Percentiles rank a stretch among this genome's conserved stretches.
These are phyloP conservation scores for Scomber japonicus DNA, from an alignment of 2,113 vertebrate species.

Conservation along the genomic window DNA sequence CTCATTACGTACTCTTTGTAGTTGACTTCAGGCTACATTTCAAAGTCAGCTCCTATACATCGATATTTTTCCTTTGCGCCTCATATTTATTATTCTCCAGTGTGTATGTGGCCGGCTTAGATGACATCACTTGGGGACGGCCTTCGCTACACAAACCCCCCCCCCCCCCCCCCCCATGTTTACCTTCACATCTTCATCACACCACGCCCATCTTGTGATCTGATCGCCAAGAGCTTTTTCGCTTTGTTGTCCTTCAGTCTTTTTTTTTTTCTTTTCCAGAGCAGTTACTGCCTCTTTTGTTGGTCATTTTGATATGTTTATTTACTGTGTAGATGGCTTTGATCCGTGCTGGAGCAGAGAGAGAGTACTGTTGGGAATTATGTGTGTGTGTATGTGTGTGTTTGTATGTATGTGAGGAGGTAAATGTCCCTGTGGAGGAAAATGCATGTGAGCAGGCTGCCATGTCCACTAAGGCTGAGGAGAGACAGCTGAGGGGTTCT, in stretches of 20 bases:
- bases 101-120: not conserved
- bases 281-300: slow-evolving; percentile 71
- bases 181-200: slow-evolving; percentile 52
- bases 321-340: slow-evolving; percentile 73
- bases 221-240: slow-evolving; percentile 52
- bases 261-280: slow-evolving; percentile 2
- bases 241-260: slow-evolving; percentile 62
- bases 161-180: not conserved
- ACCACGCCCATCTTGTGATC: slow-evolving; percentile 61
- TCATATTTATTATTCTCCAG: slow-evolving; percentile 17
- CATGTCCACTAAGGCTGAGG: slow-evolving; percentile 75
- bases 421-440: slow-evolving; percentile 57
- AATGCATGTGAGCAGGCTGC: slow-evolving; percentile 67
- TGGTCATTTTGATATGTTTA: slow-evolving; percentile 81
- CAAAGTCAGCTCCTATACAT: slow-evolving; percentile 50
- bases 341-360: slow-evolving; percentile 51
- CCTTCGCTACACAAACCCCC: slow-evolving; percentile 28
- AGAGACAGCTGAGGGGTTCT: slow-evolving; percentile 62
- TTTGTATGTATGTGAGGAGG: slow-evolving; percentile 11
- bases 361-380: slow-evolving; percentile 21
- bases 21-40: slow-evolving; percentile 53
- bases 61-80: slow-evolving; percentile 26
- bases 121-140: slow-evolving; percentile 50
- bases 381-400: slow-evolving; percentile 13
- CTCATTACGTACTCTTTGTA: slow-evolving; percentile 38